phyloP scores from a whole-genome alignment of 30 jellyfish, hydroid and myxozoan genomes.

The Catostylus mosaicus region DNA sequence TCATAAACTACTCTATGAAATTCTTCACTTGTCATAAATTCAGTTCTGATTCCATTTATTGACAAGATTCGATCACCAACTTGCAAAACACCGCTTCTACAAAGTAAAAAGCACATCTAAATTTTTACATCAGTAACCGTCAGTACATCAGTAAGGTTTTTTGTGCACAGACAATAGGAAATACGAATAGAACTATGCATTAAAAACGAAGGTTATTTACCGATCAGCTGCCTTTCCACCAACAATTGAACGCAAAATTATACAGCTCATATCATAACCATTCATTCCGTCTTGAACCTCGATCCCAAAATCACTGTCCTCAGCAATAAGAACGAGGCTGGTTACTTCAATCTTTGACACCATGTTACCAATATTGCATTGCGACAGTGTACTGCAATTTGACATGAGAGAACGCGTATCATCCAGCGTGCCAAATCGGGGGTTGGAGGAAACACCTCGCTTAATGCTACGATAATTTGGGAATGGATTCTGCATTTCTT shows the following conservation, averaged over 20 bases:
- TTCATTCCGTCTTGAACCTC: slow-evolving; percentile 74
- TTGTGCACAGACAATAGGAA: too few relatives aligned
- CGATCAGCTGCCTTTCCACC: slow-evolving; percentile 74
- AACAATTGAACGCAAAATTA: slow-evolving; percentile 36
- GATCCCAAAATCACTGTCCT: slow-evolving; percentile 63
- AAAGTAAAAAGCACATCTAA: background rate
- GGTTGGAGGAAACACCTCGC: slow-evolving; percentile 21
- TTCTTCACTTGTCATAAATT: slow-evolving; percentile 66
- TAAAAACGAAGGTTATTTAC: too few relatives aligned
- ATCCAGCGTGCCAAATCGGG: slow-evolving; percentile 53
- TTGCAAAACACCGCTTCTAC: slow-evolving; percentile 71
- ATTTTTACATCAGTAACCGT: too few relatives aligned
- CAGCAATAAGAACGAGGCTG: slow-evolving; percentile 69
- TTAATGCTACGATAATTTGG: slow-evolving; percentile 50
- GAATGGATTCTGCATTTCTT: slow-evolving; percentile 22
- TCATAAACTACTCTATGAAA: slow-evolving; percentile 54
- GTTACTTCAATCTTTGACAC: slow-evolving; percentile 45
- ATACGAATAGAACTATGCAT: too few relatives aligned
- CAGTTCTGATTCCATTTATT: slow-evolving; percentile 80
- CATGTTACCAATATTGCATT: slow-evolving; percentile 71
- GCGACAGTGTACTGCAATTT: slow-evolving; percentile 60
- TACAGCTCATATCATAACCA: slow-evolving; percentile 43
- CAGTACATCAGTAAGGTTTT: too few relatives aligned
- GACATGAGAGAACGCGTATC: slow-evolving; percentile 68
- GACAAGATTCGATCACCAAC: slow-evolving; percentile 78